Evolutionary conservation across 2,797 vertebrate species (phyloP), one percentile per base, ranked within the genome.

Genomic region (Avahi laniger): DNA sequence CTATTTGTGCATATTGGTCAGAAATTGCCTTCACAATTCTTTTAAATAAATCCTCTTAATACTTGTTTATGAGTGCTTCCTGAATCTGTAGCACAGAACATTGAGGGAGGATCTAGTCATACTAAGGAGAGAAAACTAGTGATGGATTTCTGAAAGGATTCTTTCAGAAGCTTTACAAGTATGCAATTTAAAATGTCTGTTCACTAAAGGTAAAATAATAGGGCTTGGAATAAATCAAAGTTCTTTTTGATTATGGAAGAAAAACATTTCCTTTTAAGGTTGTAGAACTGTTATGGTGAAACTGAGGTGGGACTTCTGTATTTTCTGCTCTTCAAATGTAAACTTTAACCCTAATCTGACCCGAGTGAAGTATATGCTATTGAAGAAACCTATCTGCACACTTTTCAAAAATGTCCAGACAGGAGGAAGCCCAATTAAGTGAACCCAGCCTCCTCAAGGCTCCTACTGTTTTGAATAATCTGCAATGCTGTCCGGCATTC

Each of bases 121-220:
- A 33, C 3, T 50, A 61, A 85, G 70, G 35, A 87, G 35, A 78
- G 59, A 93, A 94, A 78, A 52, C 59, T 38, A 89, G 59, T 97
- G 97, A 97, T 79, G 86, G 79, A 94, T 96, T 95, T 96, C 85
- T 97, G 95, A 97, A 97, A 95, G 84, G 48, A 72, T 94, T 89
- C 91, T 85, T 94, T 97, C 70, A 91, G 93, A 89, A 92, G 52
- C 30, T 92, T 92, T 91, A 38, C 75, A 95, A 93, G 86, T 69
- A 93, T 97, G 94, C 94, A 97, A 97, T 97, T 97, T 95, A 91
- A 96, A 96, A 91, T 96, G 96, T 97, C 97, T 96, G 85, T 79
- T 96, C 43, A 20, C 65, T 91, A 95, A 97, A 97, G 96, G 94
- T 95, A 90, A 97, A 96, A 97, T 96, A 95, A 97, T 72, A 94